Percentiles rank a stretch among this genome's conserved stretches.
Evolutionary conservation across 2,113 vertebrate species (phyloP).

Genomic region (Rhodinocichla rosea): DNA sequence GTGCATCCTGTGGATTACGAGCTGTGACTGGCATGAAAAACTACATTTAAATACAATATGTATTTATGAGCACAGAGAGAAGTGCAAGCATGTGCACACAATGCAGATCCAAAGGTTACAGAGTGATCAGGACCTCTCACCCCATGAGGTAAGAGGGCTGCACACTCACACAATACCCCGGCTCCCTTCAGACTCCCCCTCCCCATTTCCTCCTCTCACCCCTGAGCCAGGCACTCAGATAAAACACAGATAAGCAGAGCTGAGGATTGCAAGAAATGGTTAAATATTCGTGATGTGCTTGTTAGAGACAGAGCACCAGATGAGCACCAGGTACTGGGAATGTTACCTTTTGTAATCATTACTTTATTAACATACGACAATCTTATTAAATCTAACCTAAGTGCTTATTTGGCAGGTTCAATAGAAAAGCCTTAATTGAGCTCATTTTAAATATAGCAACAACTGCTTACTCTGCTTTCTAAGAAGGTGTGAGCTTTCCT

Average conservation of each 20-base stretch:
- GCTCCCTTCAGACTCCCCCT: neutral
- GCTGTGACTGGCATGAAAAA: neutral
- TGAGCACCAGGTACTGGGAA: neutral
- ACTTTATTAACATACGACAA: constrained; percentile 54
- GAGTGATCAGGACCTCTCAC: neutral
- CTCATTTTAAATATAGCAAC: constrained; percentile 47
- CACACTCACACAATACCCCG: neutral
- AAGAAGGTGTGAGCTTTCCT: constrained; percentile 37
- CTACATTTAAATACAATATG: neutral
- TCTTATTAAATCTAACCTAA: constrained; percentile 62
- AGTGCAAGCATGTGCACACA: neutral
- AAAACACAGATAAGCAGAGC: neutral
- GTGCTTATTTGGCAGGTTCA: constrained; percentile 67
- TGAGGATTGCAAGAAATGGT: neutral
- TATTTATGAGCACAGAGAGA: neutral
- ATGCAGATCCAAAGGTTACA: neutral
- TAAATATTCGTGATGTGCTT: neutral
- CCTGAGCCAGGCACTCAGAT: neutral
- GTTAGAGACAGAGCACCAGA: neutral
- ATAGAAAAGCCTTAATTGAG: constrained; percentile 63
- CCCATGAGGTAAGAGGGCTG: fast-evolving
- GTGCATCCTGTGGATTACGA: neutral
- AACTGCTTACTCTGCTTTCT: constrained; percentile 60
- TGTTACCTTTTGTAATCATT: constrained; percentile 50
- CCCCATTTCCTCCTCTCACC: neutral